Base-by-base conservation (phyloP, 2,113 vertebrate species). In the Clarias magur region DNA sequence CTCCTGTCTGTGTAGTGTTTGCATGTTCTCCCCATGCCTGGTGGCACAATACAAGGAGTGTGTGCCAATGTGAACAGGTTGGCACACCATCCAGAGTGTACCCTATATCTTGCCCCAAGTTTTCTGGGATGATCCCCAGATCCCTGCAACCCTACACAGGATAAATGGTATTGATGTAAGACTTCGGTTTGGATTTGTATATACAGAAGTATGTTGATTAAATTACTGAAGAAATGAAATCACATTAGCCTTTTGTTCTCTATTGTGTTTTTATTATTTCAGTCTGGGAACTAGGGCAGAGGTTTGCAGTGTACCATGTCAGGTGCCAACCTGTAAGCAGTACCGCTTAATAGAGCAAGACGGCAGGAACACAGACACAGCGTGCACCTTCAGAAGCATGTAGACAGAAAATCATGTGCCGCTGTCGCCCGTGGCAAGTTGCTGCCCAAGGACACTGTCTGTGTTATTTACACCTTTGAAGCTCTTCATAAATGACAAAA, bases 401-500 rank as follows among this genome's bases (percentile, higher is more conserved):
- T 25, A 81, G 19, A 62, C 30, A 7, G 30, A 62, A 62, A 5
- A 38, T 62, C 38, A 81, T 25, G 4, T 7, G 30, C 19, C 3
- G 19, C 15, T 38, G 57, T 62, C 6, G 19, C 79, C 57, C 0
- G 8, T 38, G 56, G 54, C 54, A 80, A 59, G 21, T 38, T 62
- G 34, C 57, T 4, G 30, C 57, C 79, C 79, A 81, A 81, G 79
- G 57, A 62, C 79, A 81, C 15, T 62, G 79, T 21, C 57, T 38
- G 21, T 38, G 79, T 42, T 62, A 23, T 59, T 38, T 60, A 38
- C 19, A 62, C 57, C 57, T 81, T 62, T 81, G 6, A 42, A 62
- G 79, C 34, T 81, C 16, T 42, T 25, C 15, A 81, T 81, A 81
- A 81, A 81, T 25, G 57, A 42, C 59, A 81, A 25, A 30, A 81